Evolutionary conservation across 2,797 vertebrate species (phyloP).

Genomic region (Ptychobarbus kaznakovi): DNA sequence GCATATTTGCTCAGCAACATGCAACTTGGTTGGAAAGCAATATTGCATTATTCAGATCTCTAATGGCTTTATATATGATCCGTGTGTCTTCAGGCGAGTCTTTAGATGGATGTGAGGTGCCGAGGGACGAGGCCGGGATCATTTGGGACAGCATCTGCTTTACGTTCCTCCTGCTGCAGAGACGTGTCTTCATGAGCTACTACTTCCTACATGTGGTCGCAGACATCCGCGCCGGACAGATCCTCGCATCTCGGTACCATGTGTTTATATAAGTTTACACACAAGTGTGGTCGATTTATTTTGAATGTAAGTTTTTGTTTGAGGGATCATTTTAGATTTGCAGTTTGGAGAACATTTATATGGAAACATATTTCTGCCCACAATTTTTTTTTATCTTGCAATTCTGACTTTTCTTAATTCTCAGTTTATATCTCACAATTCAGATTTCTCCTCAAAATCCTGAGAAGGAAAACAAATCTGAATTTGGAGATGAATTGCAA

Average conservation of each 20-base stretch:
- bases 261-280: neutral
- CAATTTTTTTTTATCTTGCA: neutral
- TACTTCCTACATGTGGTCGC: slow-evolving; percentile 98
- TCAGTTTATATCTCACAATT: neutral
- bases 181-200: slow-evolving; percentile 99
- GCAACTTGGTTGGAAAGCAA: neutral
- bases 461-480: too few species aligned
- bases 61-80: neutral
- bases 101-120: slow-evolving; percentile 78
- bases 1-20: neutral
- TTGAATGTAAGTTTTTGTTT: neutral
- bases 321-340: neutral
- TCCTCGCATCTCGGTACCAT: slow-evolving; percentile 92
- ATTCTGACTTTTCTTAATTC: neutral
- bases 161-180: slow-evolving; percentile 94
- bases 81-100: neutral
- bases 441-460: neutral
- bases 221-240: slow-evolving; percentile 96
- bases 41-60: neutral
- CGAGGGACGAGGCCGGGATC: slow-evolving; percentile 92
- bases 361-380: neutral
- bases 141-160: slow-evolving; percentile 99
- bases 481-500: neutral
- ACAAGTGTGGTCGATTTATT: neutral
- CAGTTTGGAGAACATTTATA: neutral